Evolutionary conservation across 2,113 vertebrate genomes (phyloP).

Genomic region (Herpetotheres cachinnans): DNA sequence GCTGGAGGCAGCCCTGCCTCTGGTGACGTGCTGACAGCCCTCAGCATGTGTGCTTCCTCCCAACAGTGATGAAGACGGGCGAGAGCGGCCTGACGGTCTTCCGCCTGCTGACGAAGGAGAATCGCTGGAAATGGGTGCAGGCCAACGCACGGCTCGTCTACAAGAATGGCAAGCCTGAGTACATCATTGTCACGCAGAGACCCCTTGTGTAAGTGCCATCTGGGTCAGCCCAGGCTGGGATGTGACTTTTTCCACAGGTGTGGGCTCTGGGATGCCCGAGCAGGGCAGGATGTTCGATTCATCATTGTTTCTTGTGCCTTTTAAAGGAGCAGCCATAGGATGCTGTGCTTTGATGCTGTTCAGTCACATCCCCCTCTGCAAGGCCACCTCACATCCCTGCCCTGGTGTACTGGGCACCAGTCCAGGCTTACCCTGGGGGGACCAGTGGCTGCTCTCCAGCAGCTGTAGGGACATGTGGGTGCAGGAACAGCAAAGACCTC

Average conservation of each 20-base stretch:
- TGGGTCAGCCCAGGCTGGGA: neutral
- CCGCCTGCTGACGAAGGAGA: constrained; percentile 43
- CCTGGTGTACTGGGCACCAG: neutral
- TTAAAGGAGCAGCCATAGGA: neutral
- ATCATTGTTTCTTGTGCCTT: neutral
- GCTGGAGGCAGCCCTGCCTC: neutral
- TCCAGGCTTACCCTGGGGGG: neutral
- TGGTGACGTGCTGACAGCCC: neutral
- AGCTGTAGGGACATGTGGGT: neutral
- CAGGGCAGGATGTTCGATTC: rapidly evolving
- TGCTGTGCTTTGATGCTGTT: neutral
- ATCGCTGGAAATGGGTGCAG: constrained; percentile 54
- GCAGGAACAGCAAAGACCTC: neutral
- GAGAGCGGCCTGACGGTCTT: constrained; percentile 40
- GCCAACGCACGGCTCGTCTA: neutral
- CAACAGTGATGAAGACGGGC: neutral
- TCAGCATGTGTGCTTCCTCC: rapidly evolving
- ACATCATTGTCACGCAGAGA: constrained; percentile 44
- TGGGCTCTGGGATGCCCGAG: neutral
- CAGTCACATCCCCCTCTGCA: neutral
- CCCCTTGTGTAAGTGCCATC: constrained; percentile 50
- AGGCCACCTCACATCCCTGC: neutral
- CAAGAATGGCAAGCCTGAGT: neutral
- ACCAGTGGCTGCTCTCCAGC: neutral
- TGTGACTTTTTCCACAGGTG: rapidly evolving